phyloP scores from a whole-genome alignment of 2,888 invertebrate genomes.

The Azorinus chamasolen region DNA sequence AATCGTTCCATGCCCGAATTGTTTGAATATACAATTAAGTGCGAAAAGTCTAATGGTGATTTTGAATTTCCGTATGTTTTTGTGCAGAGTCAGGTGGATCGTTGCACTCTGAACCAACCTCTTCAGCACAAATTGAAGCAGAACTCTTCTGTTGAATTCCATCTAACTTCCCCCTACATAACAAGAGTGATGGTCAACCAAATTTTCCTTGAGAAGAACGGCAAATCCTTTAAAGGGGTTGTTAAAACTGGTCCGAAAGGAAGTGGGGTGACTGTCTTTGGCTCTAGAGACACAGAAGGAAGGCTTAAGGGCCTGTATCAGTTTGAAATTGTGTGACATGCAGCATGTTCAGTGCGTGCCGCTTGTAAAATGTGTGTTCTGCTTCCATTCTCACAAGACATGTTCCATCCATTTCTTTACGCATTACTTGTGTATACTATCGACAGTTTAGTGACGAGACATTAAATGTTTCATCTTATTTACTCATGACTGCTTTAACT shows the following conservation, averaged over 20 bases:
- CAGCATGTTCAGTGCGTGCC: neutral
- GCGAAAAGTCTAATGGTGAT: constrained; percentile 3
- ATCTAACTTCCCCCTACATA: constrained; percentile 5
- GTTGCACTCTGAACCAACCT: too few relatives aligned
- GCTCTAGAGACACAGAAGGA: neutral
- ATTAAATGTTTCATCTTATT: too few relatives aligned
- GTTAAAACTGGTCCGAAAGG: neutral
- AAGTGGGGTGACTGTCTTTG: constrained; percentile 4
- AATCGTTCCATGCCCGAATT: constrained; percentile 19
- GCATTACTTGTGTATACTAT: too few relatives aligned
- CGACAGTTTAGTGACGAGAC: too few relatives aligned
- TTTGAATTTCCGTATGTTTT: constrained; percentile 16
- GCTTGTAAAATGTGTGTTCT: too few relatives aligned
- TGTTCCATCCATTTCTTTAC: too few relatives aligned
- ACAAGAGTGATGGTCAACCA: constrained; percentile 13
- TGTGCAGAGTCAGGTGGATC: constrained; percentile 13
- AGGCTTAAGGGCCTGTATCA: constrained; percentile 1
- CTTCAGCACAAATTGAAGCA: neutral
- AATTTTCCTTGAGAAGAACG: neutral
- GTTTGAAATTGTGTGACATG: constrained; percentile 2
- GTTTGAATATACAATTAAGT: constrained; percentile 40
- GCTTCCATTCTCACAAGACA: too few relatives aligned
- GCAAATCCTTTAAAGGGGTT: constrained; percentile 5
- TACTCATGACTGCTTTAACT: too few relatives aligned
- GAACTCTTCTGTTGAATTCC: constrained; percentile 1